Percentiles rank a stretch among this genome's conserved stretches.
Conservation (phyloP, 2,113 vertebrate genomes). For the Conger conger region DNA sequence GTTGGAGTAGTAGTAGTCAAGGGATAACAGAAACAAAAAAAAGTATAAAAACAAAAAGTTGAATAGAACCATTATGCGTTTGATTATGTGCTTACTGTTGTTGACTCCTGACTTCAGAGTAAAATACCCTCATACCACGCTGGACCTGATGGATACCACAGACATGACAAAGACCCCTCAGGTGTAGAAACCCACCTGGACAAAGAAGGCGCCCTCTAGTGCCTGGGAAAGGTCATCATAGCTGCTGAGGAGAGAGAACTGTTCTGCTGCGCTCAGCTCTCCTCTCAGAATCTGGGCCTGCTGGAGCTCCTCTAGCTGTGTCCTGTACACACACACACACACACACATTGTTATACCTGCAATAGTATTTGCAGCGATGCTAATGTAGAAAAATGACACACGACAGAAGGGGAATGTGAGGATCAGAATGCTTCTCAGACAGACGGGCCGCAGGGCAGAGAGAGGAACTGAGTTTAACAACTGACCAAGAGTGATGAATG, state of each 20-base stretch:
- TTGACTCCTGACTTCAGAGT: background rate
- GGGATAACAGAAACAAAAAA: no score
- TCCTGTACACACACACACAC: slow-evolving; percentile 61
- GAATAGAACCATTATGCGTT: no score
- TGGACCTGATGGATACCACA: background rate
- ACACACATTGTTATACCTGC: background rate
- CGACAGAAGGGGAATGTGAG: no score
- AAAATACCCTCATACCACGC: background rate
- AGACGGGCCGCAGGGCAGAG: no score
- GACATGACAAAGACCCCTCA: background rate
- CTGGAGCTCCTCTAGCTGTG: slow-evolving; percentile 79
- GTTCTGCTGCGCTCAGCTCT: slow-evolving; percentile 65
- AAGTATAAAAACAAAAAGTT: no score
- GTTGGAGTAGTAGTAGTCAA: no score
- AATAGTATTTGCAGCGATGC: no score
- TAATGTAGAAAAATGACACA: no score
- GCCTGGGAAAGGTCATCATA: slow-evolving; percentile 75
- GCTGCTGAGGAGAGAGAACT: slow-evolving; percentile 77
- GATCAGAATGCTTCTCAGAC: no score
- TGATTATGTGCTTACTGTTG: no score
- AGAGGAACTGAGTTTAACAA: no score
- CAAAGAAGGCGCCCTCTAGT: slow-evolving; percentile 83
- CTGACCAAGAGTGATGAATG: no score
- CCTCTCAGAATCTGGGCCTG: slow-evolving; percentile 78
- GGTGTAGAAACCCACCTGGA: slow-evolving; percentile 82